These are phyloP conservation scores for Trichogramma evanescens DNA, from an alignment of 2,888 invertebrate genomes.

Conservation along the genomic window DNA sequence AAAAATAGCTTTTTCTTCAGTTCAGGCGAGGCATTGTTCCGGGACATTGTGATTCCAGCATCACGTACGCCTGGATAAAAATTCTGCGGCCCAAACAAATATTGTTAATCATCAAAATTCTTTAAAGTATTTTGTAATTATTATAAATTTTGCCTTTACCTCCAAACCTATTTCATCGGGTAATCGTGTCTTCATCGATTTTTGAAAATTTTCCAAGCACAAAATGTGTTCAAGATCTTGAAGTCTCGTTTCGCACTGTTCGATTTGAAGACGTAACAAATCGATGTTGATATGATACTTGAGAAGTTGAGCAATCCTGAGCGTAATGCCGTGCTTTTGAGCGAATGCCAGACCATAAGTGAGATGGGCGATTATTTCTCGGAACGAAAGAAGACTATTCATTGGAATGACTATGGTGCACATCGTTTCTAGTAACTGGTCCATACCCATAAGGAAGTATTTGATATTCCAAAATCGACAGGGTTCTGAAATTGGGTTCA, in stretches of 20 bases:
- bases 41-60: slow-evolving; percentile 7
- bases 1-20: slow-evolving; percentile 31
- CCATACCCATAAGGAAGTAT: slow-evolving; percentile 12
- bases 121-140: neutral
- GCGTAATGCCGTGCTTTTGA: slow-evolving; percentile 32
- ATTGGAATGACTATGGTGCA: slow-evolving; percentile 30
- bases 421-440: slow-evolving; percentile 22
- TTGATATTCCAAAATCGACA: slow-evolving; percentile 12
- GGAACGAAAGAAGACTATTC: slow-evolving; percentile 35
- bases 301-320: slow-evolving; percentile 36
- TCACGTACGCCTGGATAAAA: neutral
- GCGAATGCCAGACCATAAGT: slow-evolving; percentile 28
- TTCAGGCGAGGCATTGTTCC: slow-evolving; percentile 34
- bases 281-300: slow-evolving; percentile 39
- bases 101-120: neutral
- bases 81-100: neutral
- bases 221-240: slow-evolving; percentile 40
- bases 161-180: slow-evolving; percentile 8
- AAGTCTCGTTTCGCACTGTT: slow-evolving; percentile 39
- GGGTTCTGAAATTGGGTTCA: slow-evolving; percentile 7
- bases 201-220: slow-evolving; percentile 32
- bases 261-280: slow-evolving; percentile 31
- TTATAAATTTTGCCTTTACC: neutral
- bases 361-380: slow-evolving; percentile 35
- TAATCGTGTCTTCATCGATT: slow-evolving; percentile 22